Percentiles rank a stretch among this genome's conserved stretches.
Conservation (phyloP, 2,797 vertebrate genomes). For the Helicolenus hilgendorfi region DNA sequence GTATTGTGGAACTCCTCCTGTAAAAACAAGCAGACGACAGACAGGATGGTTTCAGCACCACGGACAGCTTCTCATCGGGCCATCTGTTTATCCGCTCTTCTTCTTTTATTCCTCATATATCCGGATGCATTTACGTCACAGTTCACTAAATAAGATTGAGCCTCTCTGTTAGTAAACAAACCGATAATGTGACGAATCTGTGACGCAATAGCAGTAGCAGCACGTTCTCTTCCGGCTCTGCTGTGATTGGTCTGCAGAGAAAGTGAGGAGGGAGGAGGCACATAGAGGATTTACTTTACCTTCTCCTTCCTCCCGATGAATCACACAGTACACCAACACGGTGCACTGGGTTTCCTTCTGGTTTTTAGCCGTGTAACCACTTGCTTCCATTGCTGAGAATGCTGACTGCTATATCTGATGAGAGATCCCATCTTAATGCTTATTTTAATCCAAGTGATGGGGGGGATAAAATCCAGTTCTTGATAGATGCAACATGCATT, state of each 20-base stretch:
- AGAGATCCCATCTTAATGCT: background rate
- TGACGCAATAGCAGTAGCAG: background rate
- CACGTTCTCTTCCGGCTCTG: background rate
- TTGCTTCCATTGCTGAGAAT: background rate
- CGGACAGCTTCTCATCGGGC: conserved; percentile 57
- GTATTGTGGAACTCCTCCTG: background rate
- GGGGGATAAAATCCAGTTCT: background rate
- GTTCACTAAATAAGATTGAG: background rate
- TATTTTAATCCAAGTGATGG: background rate
- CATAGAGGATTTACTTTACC: no score
- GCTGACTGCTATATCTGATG: background rate
- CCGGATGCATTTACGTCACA: background rate
- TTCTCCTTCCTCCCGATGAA: background rate
- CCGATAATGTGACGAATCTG: no score
- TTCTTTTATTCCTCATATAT: fast-evolving
- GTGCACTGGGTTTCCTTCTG: no score
- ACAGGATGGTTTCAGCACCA: conserved; percentile 73
- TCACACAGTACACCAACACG: background rate
- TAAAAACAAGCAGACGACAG: background rate
- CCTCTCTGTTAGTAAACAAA: conserved; percentile 1
- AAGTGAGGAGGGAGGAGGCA: background rate
- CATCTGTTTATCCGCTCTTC: background rate
- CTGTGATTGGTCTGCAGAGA: background rate
- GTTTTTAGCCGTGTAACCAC: background rate
- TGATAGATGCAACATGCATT: background rate